phyloP scores from a whole-genome alignment of 2,113 vertebrate genomes.

The Natator depressus region DNA sequence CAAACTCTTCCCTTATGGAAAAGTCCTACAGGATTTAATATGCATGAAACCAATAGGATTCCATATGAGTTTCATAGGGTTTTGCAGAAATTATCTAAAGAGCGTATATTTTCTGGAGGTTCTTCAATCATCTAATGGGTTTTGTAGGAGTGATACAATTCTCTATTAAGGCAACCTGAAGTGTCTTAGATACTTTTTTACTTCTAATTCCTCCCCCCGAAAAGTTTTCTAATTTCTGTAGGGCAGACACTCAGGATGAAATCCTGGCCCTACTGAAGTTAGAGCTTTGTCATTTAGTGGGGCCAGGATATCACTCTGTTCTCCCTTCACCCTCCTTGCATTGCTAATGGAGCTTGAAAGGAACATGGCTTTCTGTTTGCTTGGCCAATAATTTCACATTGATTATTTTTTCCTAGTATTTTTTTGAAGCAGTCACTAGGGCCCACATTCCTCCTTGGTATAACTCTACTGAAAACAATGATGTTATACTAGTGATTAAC shows the following conservation, averaged over 20 bases:
- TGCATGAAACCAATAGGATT: not conserved
- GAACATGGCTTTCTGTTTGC: not conserved
- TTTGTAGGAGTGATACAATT: not conserved
- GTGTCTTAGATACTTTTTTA: not conserved
- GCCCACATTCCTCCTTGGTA: not conserved
- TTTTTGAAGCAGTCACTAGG: not conserved
- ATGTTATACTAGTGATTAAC: not conserved
- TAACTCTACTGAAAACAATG: not conserved
- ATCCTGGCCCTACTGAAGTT: not conserved
- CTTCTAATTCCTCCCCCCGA: not conserved
- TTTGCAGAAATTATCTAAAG: not conserved
- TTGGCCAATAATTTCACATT: not conserved
- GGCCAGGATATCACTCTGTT: not conserved
- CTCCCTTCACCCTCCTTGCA: not conserved
- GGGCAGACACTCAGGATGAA: constrained; percentile 10
- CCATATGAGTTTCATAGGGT: not conserved
- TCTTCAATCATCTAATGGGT: not conserved
- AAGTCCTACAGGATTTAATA: not conserved
- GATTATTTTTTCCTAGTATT: not conserved
- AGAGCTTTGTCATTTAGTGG: not conserved
- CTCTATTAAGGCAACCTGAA: not conserved
- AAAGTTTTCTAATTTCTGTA: not conserved
- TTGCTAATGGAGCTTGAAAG: constrained; percentile 24
- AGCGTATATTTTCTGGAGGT: not conserved
- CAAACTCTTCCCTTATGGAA: not conserved